These are phyloP conservation scores for Marcusenius ussheri DNA, from an alignment of 2,113 vertebrate species.

Conservation along the genomic window DNA sequence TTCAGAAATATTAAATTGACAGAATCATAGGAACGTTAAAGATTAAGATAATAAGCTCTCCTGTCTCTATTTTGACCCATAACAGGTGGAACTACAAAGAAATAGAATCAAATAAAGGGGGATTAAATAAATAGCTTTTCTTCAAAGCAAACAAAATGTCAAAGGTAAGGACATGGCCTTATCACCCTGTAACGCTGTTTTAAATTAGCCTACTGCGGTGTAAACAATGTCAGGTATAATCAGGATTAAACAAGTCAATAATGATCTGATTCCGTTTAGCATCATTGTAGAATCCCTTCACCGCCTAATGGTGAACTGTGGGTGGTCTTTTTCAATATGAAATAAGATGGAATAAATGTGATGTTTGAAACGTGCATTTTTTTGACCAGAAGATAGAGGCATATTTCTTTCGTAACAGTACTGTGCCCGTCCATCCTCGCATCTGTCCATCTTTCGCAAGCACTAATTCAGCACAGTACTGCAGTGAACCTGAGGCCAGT, in stretches of 20 bases:
- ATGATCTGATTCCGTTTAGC: neutral
- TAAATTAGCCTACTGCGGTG: neutral
- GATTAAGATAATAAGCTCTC: neutral
- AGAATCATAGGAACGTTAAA: too few relatives aligned
- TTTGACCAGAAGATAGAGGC: neutral
- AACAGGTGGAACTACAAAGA: neutral
- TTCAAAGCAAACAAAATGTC: neutral
- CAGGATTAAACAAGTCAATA: neutral
- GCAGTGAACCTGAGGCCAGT: neutral
- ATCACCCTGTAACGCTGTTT: neutral
- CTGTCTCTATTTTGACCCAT: neutral
- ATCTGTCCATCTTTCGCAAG: neutral
- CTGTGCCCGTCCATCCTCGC: neutral
- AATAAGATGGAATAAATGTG: neutral
- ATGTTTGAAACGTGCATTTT: neutral
- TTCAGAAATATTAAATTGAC: neutral
- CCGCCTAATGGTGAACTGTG: neutral
- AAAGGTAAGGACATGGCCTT: neutral
- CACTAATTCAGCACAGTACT: neutral
- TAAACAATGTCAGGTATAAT: neutral
- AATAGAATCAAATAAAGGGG: neutral
- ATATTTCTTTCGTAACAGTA: neutral
- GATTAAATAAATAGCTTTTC: neutral
- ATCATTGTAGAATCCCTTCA: neutral
- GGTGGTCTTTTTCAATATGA: neutral